Conservation (phyloP, 2,113 vertebrate genomes). For the Cyrtonyx montezumae region DNA sequence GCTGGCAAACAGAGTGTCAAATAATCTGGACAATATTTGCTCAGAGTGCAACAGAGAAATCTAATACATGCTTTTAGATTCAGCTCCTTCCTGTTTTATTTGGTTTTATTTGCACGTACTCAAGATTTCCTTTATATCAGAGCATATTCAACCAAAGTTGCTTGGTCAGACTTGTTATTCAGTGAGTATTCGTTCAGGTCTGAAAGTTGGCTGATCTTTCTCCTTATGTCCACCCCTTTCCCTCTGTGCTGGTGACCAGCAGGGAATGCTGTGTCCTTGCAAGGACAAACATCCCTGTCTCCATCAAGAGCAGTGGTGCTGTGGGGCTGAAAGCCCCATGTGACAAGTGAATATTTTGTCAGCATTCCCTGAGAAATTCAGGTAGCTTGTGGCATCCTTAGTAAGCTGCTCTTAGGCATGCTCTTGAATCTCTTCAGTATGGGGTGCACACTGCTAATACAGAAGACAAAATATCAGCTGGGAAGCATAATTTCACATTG, state of each 20-base stretch:
- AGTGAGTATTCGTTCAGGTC: background rate
- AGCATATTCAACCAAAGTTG: background rate
- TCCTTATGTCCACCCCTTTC: background rate
- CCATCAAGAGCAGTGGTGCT: background rate
- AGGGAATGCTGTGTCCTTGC: background rate
- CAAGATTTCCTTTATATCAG: background rate
- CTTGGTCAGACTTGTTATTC: background rate
- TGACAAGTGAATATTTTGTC: background rate
- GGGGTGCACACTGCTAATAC: background rate
- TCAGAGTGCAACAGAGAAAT: background rate
- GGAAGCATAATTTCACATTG: background rate
- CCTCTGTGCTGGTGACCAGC: background rate
- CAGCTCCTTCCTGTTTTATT: background rate
- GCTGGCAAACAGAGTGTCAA: constrained; percentile 23
- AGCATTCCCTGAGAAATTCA: background rate
- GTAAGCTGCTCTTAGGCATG: background rate
- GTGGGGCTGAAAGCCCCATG: background rate
- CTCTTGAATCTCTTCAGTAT: background rate
- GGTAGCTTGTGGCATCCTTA: background rate
- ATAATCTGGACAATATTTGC: constrained; percentile 3
- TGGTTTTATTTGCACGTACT: background rate
- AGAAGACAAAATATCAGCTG: background rate
- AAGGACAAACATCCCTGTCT: background rate
- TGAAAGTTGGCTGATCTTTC: background rate
- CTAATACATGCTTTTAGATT: constrained; percentile 1